Percentiles rank a stretch among this genome's conserved stretches.
Evolutionary conservation across 1,140 invertebrate species (phyloP).

Genomic region (Leguminivora glycinivorella): DNA sequence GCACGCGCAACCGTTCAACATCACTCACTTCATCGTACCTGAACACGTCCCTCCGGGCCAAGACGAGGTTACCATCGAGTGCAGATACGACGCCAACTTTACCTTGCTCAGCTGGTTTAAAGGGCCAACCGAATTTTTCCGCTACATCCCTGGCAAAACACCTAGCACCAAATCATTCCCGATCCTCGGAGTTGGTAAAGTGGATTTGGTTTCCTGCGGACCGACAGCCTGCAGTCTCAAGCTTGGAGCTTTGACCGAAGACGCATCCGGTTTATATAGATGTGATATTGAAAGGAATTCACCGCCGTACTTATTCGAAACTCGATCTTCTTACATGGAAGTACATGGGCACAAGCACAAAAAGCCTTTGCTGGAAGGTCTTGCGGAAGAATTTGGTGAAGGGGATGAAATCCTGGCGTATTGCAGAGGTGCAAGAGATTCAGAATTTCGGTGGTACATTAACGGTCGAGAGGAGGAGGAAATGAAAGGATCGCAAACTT

Average conservation of each 20-base stretch:
- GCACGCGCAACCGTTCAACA: conserved; percentile 57
- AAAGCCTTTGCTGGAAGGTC: conserved; percentile 58
- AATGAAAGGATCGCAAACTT: conserved; percentile 47
- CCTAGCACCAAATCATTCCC: conserved; percentile 67
- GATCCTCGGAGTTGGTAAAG: conserved; percentile 59
- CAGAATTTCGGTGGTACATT: conserved; percentile 68
- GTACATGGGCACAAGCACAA: conserved; percentile 57
- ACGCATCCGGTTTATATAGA: conserved; percentile 65
- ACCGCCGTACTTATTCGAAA: conserved; percentile 62
- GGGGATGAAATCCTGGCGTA: conserved; percentile 63
- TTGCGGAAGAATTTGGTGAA: conserved; percentile 59
- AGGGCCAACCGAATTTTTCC: conserved; percentile 66
- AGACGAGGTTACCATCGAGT: conserved; percentile 63
- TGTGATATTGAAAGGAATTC: conserved; percentile 68
- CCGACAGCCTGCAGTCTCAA: conserved; percentile 58
- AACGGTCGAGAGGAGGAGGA: conserved; percentile 60
- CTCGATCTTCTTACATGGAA: conserved; percentile 59
- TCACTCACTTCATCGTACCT: conserved; percentile 64
- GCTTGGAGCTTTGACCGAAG: conserved; percentile 61
- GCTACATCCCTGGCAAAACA: conserved; percentile 62
- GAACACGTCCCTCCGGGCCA: conserved; percentile 51
- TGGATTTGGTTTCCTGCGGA: conserved; percentile 61
- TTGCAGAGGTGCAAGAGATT: conserved; percentile 57
- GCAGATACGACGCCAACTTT: conserved; percentile 71
- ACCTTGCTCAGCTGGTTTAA: conserved; percentile 72